phyloP scores from a whole-genome alignment of 1,140 invertebrate species.

The Zophobas atratus region DNA sequence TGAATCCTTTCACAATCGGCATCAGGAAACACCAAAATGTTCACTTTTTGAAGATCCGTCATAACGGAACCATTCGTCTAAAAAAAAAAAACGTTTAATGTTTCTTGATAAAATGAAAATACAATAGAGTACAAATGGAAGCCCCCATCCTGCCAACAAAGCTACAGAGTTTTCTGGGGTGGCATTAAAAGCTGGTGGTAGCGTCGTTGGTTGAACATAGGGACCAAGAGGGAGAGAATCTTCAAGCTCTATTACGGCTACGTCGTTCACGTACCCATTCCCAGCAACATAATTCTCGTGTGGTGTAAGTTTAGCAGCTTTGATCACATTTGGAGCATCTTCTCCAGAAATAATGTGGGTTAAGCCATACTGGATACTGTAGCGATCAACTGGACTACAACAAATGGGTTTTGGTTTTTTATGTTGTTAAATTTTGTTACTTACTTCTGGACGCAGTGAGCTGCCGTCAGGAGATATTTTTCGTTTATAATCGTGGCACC shows the following conservation, averaged over 20 bases:
- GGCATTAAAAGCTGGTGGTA: background rate
- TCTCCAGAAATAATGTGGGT: constrained; percentile 44
- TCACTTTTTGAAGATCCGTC: constrained; percentile 64
- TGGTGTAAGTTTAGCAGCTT: background rate
- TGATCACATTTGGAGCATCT: background rate
- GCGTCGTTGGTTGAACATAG: background rate
- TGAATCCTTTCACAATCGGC: constrained; percentile 64
- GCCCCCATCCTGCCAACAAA: constrained; percentile 4
- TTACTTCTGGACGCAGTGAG: constrained; percentile 56
- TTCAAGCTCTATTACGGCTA: constrained; percentile 4
- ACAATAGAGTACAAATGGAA: no score
- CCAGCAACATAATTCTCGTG: background rate
- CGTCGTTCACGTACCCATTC: background rate
- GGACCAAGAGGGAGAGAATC: background rate
- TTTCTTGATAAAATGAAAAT: background rate
- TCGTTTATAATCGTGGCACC: constrained; percentile 58
- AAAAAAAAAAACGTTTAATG: background rate
- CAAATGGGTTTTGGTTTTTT: background rate
- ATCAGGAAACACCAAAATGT: constrained; percentile 64
- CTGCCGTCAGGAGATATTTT: constrained; percentile 58
- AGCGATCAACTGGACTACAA: background rate
- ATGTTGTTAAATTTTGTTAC: background rate
- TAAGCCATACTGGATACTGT: constrained; percentile 50
- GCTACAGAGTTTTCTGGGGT: background rate
- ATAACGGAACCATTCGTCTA: constrained; percentile 66